These are phyloP conservation scores for Pseudolaguvia tuberculata DNA, from an alignment of 2,113 vertebrate genomes.

Conservation along the genomic window DNA sequence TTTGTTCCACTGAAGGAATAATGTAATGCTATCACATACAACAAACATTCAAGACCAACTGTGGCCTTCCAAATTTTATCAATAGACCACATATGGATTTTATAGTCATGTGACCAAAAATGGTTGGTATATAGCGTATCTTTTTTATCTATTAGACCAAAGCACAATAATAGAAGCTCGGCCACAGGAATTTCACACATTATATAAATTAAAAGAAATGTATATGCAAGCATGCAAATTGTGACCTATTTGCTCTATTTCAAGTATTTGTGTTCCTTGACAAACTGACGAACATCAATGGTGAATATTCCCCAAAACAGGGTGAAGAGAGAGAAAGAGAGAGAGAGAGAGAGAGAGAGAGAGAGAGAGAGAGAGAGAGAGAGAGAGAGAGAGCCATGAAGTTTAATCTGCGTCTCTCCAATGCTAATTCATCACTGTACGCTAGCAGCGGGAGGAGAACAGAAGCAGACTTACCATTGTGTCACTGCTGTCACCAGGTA, in stretches of 20 bases:
- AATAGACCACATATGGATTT: too few species aligned
- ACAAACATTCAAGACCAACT: too few species aligned
- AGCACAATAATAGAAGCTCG: background rate
- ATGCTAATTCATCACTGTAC: conserved; percentile 25
- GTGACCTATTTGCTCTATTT: conserved; percentile 3
- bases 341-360: too few species aligned
- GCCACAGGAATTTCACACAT: background rate
- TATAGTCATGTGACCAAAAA: too few species aligned
- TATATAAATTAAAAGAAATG: background rate
- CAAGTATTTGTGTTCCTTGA: conserved; percentile 32
- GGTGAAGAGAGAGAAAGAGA: too few species aligned
- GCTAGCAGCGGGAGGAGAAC: conserved; percentile 27
- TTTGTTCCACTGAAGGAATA: too few species aligned
- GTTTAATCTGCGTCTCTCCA: conserved; percentile 51
- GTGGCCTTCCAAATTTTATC: too few species aligned
- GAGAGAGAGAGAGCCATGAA: conserved; percentile 41
- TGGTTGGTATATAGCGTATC: too few species aligned
- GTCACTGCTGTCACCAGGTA: conserved; percentile 37
- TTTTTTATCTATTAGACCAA: conserved; percentile 1
- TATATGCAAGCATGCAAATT: background rate
- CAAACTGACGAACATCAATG: conserved; percentile 47
- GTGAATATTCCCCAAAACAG: conserved; percentile 9
- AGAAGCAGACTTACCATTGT: conserved; percentile 23
- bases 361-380: too few species aligned
- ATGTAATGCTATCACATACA: too few species aligned